Conservation (phyloP, 2,888 invertebrate species). For the Girardia tigrina region DNA sequence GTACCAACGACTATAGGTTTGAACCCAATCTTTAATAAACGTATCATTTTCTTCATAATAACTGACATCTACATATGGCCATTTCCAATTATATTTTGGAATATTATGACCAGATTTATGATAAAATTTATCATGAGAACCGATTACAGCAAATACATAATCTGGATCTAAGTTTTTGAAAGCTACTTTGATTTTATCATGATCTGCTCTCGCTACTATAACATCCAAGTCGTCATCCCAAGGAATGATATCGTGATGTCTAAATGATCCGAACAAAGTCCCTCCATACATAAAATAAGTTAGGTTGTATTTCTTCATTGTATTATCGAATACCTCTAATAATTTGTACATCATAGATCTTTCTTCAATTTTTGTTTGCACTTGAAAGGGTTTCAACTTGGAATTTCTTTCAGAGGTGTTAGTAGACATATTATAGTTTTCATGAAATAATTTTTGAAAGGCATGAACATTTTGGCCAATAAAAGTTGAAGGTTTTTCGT, state of each 20-base stretch:
- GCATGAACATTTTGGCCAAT: not conserved
- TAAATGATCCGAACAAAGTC: constrained; percentile 38
- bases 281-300: constrained; percentile 38
- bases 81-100: constrained; percentile 37
- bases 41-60: constrained; percentile 38
- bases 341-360: not conserved
- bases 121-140: constrained; percentile 37
- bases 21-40: constrained; percentile 38
- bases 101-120: not conserved
- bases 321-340: constrained; percentile 3
- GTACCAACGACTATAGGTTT: constrained; percentile 32
- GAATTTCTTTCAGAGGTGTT: not conserved
- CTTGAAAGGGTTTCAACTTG: constrained; percentile 14
- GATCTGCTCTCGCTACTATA: constrained; percentile 25
- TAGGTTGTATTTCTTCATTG: constrained; percentile 24
- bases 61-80: constrained; percentile 39
- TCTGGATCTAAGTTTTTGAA: not conserved
- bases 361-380: constrained; percentile 23
- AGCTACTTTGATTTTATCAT: not conserved
- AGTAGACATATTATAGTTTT: not conserved
- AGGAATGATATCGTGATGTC: constrained; percentile 38
- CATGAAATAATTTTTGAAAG: not conserved
- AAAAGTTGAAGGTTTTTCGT: not conserved
- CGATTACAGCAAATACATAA: constrained; percentile 20
- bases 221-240: constrained; percentile 39